Evolutionary conservation across 64 coral and sea anemone species (phyloP).

Genomic region (Montipora foliosa): DNA sequence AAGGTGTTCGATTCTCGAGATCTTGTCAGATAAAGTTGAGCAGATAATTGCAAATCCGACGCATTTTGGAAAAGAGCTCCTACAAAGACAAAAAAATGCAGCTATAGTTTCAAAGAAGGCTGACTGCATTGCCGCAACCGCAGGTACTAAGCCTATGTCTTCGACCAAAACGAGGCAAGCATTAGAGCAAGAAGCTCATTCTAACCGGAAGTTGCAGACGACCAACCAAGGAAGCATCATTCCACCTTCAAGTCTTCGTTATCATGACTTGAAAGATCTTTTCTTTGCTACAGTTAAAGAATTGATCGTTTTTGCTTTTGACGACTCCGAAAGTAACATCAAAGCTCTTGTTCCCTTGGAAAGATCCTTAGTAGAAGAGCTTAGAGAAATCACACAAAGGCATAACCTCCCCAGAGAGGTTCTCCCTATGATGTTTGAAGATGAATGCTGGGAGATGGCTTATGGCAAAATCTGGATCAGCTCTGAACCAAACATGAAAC

Average conservation of each 20-base stretch:
- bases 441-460: neutral
- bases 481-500: neutral
- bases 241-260: neutral
- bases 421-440: neutral
- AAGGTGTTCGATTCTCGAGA: slow-evolving; percentile 5
- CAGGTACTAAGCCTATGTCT: too few species aligned
- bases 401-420: neutral
- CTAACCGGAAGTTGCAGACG: too few species aligned
- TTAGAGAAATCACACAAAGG: neutral
- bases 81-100: too few species aligned
- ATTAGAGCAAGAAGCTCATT: too few species aligned
- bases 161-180: too few species aligned
- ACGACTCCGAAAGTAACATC: neutral
- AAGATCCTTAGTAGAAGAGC: neutral
- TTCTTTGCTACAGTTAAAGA: neutral
- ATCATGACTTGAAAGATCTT: neutral
- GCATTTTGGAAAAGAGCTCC: neutral
- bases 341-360: neutral
- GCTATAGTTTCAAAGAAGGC: too few species aligned
- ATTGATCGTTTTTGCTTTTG: neutral
- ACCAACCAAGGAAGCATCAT: too few species aligned
- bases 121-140: too few species aligned
- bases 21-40: slow-evolving; percentile 16
- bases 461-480: neutral
- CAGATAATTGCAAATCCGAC: slow-evolving; percentile 50